Conservation (phyloP, 2,797 vertebrate genomes). For the Enteromius fasciolatus region DNA sequence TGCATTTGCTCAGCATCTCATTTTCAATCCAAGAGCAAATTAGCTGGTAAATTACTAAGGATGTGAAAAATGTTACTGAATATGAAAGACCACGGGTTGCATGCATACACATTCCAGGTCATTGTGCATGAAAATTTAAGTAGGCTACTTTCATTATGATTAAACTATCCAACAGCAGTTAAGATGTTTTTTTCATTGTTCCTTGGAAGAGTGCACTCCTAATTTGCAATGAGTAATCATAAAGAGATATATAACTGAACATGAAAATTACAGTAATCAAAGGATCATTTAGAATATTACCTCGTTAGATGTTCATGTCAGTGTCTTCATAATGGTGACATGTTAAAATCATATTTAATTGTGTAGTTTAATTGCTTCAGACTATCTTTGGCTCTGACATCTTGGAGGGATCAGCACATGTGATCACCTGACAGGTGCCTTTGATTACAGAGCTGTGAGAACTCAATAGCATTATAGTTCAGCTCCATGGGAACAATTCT, state of each 20-base stretch:
- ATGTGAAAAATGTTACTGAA: slow-evolving; percentile 34
- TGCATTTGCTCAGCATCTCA: slow-evolving; percentile 28
- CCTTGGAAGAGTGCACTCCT: neutral
- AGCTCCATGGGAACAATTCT: slow-evolving; percentile 21
- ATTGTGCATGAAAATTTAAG: slow-evolving; percentile 17
- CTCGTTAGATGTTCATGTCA: neutral
- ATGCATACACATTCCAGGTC: neutral
- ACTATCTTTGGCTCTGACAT: neutral
- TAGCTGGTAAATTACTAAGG: slow-evolving; percentile 38
- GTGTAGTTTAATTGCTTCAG: slow-evolving; percentile 10
- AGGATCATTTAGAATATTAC: slow-evolving; percentile 6
- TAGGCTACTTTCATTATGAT: slow-evolving; percentile 1
- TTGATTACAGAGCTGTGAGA: slow-evolving; percentile 13
- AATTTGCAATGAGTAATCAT: neutral
- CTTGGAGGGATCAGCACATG: neutral
- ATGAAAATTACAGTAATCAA: slow-evolving; percentile 23
- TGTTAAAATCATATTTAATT: slow-evolving; percentile 16
- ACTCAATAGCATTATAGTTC: slow-evolving; percentile 11
- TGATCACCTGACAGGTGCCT: slow-evolving; percentile 12
- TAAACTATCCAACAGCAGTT: neutral
- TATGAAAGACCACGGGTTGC: slow-evolving; percentile 12
- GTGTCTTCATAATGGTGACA: neutral
- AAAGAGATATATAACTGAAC: slow-evolving; percentile 5
- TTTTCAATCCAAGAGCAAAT: slow-evolving; percentile 49
- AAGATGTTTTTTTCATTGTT: slow-evolving; percentile 5